A percentile compares a stretch with the other conserved stretches of the same genome.
These are phyloP conservation scores for Perca schrenkii DNA, from an alignment of 2,113 vertebrate species.

Conservation along the genomic window DNA sequence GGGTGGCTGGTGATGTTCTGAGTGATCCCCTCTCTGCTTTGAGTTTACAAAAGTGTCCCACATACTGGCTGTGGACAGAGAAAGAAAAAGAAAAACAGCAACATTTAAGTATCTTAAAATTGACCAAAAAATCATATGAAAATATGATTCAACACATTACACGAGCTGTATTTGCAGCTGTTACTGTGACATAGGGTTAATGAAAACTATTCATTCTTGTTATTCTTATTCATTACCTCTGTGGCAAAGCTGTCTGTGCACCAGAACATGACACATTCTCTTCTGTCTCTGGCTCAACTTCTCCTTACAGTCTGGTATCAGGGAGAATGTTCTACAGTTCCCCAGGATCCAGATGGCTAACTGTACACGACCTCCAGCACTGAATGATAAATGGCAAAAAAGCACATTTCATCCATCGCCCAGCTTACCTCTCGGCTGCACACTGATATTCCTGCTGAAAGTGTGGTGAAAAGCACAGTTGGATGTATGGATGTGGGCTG, in stretches of 20 bases:
- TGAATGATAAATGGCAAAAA: slow-evolving; percentile 85
- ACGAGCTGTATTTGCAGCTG: slow-evolving; percentile 7
- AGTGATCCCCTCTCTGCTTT: slow-evolving; percentile 52
- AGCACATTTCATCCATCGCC: slow-evolving; percentile 80
- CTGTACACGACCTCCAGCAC: slow-evolving; percentile 84
- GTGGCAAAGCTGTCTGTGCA: slow-evolving; percentile 27
- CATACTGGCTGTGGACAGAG: slow-evolving; percentile 31
- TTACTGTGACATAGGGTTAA: background rate
- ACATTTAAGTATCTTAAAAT: background rate
- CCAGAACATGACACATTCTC: slow-evolving; percentile 10
- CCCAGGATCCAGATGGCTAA: slow-evolving; percentile 83
- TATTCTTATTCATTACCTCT: background rate
- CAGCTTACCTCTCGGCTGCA: slow-evolving; percentile 74
- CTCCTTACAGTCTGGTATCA: slow-evolving; percentile 74
- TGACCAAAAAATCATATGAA: background rate
- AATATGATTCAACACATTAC: background rate
- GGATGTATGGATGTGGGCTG: slow-evolving; percentile 63
- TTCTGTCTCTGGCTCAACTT: slow-evolving; percentile 59
- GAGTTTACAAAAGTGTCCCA: slow-evolving; percentile 42
- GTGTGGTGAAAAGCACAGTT: slow-evolving; percentile 64
- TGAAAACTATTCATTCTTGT: background rate
- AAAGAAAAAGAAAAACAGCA: background rate
- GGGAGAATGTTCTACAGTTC: slow-evolving; percentile 83
- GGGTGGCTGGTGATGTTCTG: slow-evolving; percentile 74
- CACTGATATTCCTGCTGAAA: slow-evolving; percentile 77